phyloP scores from a whole-genome alignment of 2,113 vertebrate species.

The Vulpes vulpes region DNA sequence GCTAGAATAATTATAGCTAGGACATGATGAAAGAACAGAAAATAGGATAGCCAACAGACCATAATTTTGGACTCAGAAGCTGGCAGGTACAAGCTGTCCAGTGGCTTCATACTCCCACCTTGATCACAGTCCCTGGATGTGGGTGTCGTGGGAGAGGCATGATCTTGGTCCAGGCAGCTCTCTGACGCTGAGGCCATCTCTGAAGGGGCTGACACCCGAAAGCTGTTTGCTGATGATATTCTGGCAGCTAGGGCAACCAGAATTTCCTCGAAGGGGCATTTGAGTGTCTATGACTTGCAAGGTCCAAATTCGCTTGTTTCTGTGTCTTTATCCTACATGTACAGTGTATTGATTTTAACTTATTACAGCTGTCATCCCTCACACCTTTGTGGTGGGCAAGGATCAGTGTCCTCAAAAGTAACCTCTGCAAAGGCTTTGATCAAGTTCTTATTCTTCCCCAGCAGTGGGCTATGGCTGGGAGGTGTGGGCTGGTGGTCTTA shows the following conservation, averaged over 20 bases:
- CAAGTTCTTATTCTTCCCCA: background rate
- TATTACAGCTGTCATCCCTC: background rate
- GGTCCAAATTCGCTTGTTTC: background rate
- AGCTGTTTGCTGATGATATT: background rate
- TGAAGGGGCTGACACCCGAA: background rate
- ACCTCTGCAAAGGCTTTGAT: background rate
- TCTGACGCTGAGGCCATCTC: background rate
- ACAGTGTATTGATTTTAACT: background rate
- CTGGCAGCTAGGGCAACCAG: background rate
- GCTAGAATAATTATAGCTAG: conserved; percentile 17
- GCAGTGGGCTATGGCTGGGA: background rate
- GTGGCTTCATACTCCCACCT: background rate
- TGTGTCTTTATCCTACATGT: background rate
- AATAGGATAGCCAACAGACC: background rate
- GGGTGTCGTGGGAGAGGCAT: background rate
- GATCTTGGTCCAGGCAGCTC: background rate
- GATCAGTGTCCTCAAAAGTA: background rate
- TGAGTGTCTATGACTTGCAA: background rate
- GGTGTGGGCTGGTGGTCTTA: background rate
- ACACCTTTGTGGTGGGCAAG: background rate
- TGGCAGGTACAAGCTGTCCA: background rate
- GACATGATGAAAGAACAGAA: conserved; percentile 5
- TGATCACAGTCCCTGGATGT: background rate
- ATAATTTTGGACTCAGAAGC: background rate
- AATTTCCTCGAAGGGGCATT: background rate